Percentiles rank a stretch among this genome's conserved stretches.
Conservation (phyloP, 2,113 vertebrate genomes). For the Nannobrachium achirus region DNA sequence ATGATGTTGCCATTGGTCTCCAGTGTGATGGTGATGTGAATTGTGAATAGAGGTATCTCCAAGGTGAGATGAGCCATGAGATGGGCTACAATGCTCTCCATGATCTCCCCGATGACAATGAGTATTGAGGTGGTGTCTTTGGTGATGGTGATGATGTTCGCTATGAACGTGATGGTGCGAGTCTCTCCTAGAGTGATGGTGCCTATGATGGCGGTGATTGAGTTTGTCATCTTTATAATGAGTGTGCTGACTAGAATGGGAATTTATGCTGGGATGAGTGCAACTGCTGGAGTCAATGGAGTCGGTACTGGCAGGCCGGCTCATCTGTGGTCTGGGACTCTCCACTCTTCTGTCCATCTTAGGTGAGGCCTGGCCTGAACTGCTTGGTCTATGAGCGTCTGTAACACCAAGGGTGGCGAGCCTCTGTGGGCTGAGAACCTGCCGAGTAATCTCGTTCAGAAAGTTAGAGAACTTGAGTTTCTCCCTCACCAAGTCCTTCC, state of each 20-base stretch:
- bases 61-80: slow-evolving; percentile 18
- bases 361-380: slow-evolving; percentile 33
- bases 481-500: slow-evolving; percentile 73
- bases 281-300: slow-evolving; percentile 55
- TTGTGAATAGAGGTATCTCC: not conserved
- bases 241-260: slow-evolving; percentile 36
- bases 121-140: slow-evolving; percentile 12
- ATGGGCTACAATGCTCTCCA: not conserved
- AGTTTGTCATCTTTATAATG: slow-evolving; percentile 34
- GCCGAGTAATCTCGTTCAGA: slow-evolving; percentile 84
- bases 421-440: slow-evolving; percentile 83
- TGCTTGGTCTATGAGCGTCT: slow-evolving; percentile 49
- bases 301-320: slow-evolving; percentile 43
- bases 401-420: slow-evolving; percentile 80
- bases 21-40: slow-evolving; percentile 9
- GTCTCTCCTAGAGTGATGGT: slow-evolving; percentile 20
- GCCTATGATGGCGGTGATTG: slow-evolving; percentile 36
- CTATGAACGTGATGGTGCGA: slow-evolving; percentile 24
- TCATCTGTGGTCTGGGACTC: slow-evolving; percentile 29
- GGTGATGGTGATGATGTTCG: slow-evolving; percentile 27
- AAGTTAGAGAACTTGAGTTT: slow-evolving; percentile 85
- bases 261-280: slow-evolving; percentile 48
- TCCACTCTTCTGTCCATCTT: slow-evolving; percentile 39
- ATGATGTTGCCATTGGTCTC: not conserved
- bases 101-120: slow-evolving; percentile 30